Percentiles rank a stretch among this genome's conserved stretches.
These are phyloP conservation scores for Taenioides sp. DNA, from an alignment of 2,797 vertebrate genomes.

Conservation along the genomic window DNA sequence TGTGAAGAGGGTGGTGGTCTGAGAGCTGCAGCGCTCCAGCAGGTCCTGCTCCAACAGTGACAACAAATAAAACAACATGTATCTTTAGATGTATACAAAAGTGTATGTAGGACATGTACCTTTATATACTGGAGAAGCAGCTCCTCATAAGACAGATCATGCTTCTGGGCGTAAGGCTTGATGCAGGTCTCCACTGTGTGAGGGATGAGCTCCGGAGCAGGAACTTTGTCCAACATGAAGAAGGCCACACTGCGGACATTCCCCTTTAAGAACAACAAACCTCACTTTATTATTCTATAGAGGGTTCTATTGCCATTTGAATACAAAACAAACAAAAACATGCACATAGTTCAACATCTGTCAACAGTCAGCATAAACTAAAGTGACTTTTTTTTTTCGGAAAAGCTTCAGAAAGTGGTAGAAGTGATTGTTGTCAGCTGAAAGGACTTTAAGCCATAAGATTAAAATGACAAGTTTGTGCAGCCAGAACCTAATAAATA, in stretches of 20 bases:
- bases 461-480: too few relatives aligned
- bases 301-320: too few relatives aligned
- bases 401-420: too few relatives aligned
- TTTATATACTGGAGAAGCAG: conserved; percentile 92
- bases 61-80: not conserved
- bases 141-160: conserved; percentile 85
- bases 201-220: conserved; percentile 89
- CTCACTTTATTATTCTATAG: not conserved
- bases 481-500: too few relatives aligned
- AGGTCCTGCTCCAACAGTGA: conserved; percentile 79
- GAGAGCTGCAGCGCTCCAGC: conserved; percentile 86
- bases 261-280: conserved; percentile 74
- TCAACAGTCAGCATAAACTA: too few relatives aligned
- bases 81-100: not conserved
- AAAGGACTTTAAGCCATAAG: too few relatives aligned
- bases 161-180: conserved; percentile 84
- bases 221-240: conserved; percentile 92
- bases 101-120: conserved; percentile 65
- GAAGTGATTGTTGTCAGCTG: too few relatives aligned
- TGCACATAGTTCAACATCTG: too few relatives aligned
- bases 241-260: conserved; percentile 87
- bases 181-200: conserved; percentile 82
- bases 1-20: conserved; percentile 88
- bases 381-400: too few relatives aligned
- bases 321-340: too few relatives aligned